Conservation (phyloP, 2,888 invertebrate genomes). For the Hipparchia semele region DNA sequence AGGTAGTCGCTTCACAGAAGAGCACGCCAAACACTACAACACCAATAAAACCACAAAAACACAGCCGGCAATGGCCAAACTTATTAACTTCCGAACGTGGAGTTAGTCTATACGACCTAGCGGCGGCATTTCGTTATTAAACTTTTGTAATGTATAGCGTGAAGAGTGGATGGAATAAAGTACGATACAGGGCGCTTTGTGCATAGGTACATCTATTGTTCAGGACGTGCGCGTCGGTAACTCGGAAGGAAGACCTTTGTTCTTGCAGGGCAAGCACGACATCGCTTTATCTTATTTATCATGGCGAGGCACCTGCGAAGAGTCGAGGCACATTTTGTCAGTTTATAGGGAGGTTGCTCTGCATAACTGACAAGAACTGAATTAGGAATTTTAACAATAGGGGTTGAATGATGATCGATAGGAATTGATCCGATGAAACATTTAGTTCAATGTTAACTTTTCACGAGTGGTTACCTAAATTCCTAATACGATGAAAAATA, state of each 20-base stretch:
- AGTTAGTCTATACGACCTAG: conserved; percentile 25
- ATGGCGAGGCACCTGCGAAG: conserved; percentile 63
- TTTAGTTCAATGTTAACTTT: too few species aligned
- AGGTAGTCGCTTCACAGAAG: conserved; percentile 6
- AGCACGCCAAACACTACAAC: conserved; percentile 21
- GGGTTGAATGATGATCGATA: not conserved
- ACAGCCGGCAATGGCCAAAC: conserved; percentile 27
- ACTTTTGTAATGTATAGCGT: conserved; percentile 33
- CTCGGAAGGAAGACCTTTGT: conserved; percentile 63
- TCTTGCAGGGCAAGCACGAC: conserved; percentile 58
- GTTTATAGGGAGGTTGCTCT: not conserved
- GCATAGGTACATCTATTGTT: conserved; percentile 39
- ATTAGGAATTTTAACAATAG: not conserved
- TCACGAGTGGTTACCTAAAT: too few species aligned
- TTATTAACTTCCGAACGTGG: conserved; percentile 33
- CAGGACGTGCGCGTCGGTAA: conserved; percentile 36
- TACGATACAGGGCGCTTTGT: conserved; percentile 27
- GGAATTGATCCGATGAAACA: not conserved
- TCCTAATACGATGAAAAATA: too few species aligned
- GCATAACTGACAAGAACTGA: conserved; percentile 1
- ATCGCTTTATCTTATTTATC: conserved; percentile 77
- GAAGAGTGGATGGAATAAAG: conserved; percentile 32
- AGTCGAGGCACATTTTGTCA: conserved; percentile 16
- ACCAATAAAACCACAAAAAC: conserved; percentile 29
- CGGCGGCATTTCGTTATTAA: conserved; percentile 33